phyloP scores from a whole-genome alignment of 2,888 invertebrate species.

The Chorisops tibialis region DNA sequence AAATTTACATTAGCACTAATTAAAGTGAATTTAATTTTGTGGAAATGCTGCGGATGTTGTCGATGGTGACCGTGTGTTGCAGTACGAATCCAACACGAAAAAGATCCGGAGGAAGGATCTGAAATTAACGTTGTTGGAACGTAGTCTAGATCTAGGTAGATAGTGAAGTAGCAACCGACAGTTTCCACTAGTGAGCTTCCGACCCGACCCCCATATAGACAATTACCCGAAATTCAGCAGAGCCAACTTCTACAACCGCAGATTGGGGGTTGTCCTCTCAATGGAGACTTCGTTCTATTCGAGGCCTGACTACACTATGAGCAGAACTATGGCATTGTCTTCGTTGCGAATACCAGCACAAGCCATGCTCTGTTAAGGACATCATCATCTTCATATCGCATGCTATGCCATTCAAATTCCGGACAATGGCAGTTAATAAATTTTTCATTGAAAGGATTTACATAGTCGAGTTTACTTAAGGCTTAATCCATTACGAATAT shows the following conservation, averaged over 20 bases:
- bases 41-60: constrained; percentile 12
- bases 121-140: no score
- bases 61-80: background rate
- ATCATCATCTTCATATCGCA: background rate
- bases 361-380: background rate
- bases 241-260: constrained; percentile 9
- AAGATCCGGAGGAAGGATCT: no score
- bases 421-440: constrained; percentile 24
- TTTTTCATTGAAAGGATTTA: constrained; percentile 16
- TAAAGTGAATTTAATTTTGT: constrained; percentile 27
- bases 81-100: no score
- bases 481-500: constrained; percentile 5
- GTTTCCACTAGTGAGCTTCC: background rate
- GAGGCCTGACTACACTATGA: background rate
- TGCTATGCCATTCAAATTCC: constrained; percentile 7
- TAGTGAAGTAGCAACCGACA: background rate
- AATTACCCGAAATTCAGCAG: constrained; percentile 2
- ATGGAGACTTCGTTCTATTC: no score
- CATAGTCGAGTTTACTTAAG: constrained; percentile 17
- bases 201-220: background rate
- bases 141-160: background rate
- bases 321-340: constrained; percentile 2
- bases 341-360: background rate
- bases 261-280: background rate
- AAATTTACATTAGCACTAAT: constrained; percentile 33